phyloP scores from a whole-genome alignment of 2,113 vertebrate genomes.

The Ptychochromis oligacanthus region DNA sequence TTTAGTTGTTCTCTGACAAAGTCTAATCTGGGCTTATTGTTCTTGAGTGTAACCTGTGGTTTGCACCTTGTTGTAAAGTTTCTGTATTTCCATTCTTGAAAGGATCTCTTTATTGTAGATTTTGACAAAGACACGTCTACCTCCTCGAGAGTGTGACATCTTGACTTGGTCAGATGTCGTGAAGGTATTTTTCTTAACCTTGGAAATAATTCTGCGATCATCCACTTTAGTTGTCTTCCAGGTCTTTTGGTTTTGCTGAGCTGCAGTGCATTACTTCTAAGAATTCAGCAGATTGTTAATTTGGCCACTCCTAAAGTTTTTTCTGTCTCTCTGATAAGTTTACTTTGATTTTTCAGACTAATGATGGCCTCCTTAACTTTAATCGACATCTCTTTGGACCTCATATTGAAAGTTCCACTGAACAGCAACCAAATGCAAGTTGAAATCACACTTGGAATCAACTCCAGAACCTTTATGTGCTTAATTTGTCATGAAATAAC shows the following conservation, averaged over 20 bases:
- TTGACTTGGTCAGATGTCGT: neutral
- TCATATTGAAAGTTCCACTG: neutral
- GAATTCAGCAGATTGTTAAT: neutral
- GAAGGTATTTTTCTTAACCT: neutral
- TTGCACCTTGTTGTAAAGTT: neutral
- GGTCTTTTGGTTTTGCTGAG: neutral
- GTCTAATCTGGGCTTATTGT: neutral
- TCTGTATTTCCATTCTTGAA: neutral
- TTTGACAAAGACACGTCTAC: no score
- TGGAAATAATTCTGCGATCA: neutral
- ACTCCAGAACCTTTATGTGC: no score
- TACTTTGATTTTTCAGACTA: neutral
- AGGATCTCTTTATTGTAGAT: accelerated
- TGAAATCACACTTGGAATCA: no score
- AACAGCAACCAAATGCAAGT: neutral
- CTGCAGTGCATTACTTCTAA: neutral
- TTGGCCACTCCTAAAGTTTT: neutral
- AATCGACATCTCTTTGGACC: no score
- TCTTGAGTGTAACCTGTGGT: neutral
- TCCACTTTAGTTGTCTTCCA: neutral
- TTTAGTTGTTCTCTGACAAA: neutral
- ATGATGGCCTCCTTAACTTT: no score
- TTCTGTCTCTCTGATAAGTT: neutral
- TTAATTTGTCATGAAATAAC: neutral
- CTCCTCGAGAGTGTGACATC: no score